Conservation (phyloP, 2,888 invertebrate genomes). For the Charanyca ferruginea region DNA sequence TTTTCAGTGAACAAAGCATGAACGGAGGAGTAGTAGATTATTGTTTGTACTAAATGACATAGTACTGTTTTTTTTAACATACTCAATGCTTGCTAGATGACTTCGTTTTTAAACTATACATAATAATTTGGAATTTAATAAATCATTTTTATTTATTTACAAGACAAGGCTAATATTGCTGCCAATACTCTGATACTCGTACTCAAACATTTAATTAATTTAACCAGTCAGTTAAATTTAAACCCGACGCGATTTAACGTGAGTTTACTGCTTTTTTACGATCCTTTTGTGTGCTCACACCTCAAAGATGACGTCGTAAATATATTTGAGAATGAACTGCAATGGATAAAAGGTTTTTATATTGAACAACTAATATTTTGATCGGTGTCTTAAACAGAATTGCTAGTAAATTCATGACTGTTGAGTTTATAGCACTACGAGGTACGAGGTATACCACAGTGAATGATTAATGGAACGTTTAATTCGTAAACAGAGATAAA, state of each 20-base stretch:
- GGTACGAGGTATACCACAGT: neutral
- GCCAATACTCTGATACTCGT: neutral
- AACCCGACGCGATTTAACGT: conserved; percentile 20
- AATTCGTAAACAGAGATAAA: no score
- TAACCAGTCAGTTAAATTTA: conserved; percentile 49
- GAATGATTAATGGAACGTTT: neutral
- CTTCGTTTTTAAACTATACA: no score
- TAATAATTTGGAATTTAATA: neutral
- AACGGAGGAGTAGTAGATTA: no score
- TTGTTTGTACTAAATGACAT: no score
- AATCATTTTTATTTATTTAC: neutral
- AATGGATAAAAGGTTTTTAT: conserved; percentile 14
- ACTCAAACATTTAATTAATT: conserved; percentile 26
- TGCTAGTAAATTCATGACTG: neutral
- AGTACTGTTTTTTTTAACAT: no score
- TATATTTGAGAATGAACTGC: conserved; percentile 34
- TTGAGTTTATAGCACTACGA: no score
- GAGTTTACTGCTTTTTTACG: conserved; percentile 56
- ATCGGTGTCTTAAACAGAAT: neutral
- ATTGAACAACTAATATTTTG: neutral
- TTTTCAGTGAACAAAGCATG: no score
- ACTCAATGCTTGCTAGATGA: no score
- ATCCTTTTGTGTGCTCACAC: conserved; percentile 33
- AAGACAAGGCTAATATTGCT: conserved; percentile 3
- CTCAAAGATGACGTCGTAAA: conserved; percentile 39